Conservation (phyloP, 1,140 invertebrate species). For the Microplitis mediator region DNA sequence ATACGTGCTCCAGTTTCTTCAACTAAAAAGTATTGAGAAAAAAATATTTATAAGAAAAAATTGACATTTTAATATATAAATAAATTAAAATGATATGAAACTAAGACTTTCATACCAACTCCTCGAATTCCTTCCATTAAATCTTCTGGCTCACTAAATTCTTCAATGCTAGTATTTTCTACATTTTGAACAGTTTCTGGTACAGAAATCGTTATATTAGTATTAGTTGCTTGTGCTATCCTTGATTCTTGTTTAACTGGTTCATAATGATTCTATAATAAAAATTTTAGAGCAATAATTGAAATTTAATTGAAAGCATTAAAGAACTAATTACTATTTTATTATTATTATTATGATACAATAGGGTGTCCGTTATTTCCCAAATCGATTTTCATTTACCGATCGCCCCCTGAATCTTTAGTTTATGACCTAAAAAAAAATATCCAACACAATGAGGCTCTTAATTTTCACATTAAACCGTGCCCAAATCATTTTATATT, state of each 20-base stretch:
- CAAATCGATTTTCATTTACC: too few species aligned
- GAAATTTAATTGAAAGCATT: too few species aligned
- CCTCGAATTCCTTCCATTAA: conserved; percentile 81
- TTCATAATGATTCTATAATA: conserved; percentile 72
- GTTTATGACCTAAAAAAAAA: too few species aligned
- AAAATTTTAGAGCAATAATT: too few species aligned
- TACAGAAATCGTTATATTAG: conserved; percentile 48
- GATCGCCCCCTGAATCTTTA: too few species aligned
- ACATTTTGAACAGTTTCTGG: conserved; percentile 43
- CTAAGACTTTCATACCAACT: conserved; percentile 60
- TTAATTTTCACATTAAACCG: too few species aligned
- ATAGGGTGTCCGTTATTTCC: too few species aligned
- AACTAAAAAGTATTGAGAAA: conserved; percentile 38
- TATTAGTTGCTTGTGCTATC: conserved; percentile 53
- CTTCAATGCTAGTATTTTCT: conserved; percentile 61
- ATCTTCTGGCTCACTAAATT: conserved; percentile 83
- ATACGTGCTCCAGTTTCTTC: conserved; percentile 60
- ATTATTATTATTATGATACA: too few species aligned
- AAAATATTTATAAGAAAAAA: background rate
- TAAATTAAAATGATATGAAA: background rate
- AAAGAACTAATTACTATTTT: too few species aligned
- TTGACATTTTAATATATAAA: background rate
- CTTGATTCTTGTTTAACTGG: conserved; percentile 62
- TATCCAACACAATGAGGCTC: too few species aligned
- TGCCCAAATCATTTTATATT: too few species aligned